These are phyloP conservation scores for Athene cunicularia DNA, from an alignment of 2,113 vertebrate species.

Conservation along the genomic window DNA sequence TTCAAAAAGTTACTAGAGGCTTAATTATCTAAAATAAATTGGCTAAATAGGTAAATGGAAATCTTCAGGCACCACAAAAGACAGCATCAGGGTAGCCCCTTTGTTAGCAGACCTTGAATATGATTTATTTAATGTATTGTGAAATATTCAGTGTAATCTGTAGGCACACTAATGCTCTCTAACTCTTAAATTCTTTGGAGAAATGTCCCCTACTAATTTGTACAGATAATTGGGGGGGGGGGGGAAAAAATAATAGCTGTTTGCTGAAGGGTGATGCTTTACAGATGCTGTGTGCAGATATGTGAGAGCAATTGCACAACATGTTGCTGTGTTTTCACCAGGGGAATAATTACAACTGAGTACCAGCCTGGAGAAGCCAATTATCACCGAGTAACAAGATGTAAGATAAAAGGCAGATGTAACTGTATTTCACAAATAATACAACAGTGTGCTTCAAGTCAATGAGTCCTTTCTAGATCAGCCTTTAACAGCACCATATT, in stretches of 20 bases:
- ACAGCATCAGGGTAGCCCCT: neutral
- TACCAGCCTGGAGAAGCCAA: neutral
- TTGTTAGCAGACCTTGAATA: neutral
- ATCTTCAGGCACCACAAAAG: neutral
- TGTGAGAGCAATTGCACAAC: neutral
- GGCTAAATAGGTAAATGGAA: neutral
- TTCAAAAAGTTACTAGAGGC: neutral
- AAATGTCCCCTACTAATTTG: neutral
- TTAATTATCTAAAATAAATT: neutral
- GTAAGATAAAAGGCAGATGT: neutral
- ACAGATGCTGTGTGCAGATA: neutral
- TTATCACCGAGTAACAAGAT: neutral
- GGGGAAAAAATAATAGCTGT: neutral
- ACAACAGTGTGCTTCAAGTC: neutral
- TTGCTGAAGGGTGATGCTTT: neutral
- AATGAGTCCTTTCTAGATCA: neutral
- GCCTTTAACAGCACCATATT: neutral
- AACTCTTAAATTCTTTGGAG: neutral
- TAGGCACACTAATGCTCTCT: neutral
- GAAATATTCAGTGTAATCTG: neutral
- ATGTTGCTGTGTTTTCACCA: neutral
- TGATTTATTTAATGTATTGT: neutral
- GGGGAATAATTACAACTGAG: conserved; percentile 6
- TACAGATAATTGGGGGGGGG: neutral
- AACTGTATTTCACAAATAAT: conserved; percentile 16